Percentiles rank a stretch among this genome's conserved stretches.
These are phyloP conservation scores for Eupithecia subumbrata DNA, from an alignment of 2,888 invertebrate species.

Conservation along the genomic window DNA sequence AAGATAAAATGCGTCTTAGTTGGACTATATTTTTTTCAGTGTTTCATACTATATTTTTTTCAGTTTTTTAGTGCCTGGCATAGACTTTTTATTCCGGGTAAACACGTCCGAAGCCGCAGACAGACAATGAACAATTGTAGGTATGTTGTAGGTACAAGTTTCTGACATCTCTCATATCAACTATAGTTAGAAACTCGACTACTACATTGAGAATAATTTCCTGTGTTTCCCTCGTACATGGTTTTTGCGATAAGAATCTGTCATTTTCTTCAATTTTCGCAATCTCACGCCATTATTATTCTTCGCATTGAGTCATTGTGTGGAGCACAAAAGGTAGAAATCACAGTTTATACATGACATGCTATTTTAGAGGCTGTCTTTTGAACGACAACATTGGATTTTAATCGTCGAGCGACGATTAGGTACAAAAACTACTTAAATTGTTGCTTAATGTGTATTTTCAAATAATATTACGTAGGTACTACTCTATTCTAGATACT, in stretches of 20 bases:
- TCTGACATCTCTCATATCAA: too few species aligned
- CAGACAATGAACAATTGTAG: not conserved
- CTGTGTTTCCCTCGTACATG: constrained; percentile 18
- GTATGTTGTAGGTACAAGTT: too few species aligned
- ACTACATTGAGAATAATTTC: constrained; percentile 15
- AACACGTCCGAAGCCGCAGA: not conserved
- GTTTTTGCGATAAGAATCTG: constrained; percentile 43
- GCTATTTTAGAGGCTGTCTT: not conserved
- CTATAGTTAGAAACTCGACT: not conserved
- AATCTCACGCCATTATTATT: constrained; percentile 36
- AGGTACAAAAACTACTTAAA: not conserved
- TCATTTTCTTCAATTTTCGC: constrained; percentile 42
- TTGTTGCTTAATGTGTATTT: not conserved
- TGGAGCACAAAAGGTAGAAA: constrained; percentile 33
- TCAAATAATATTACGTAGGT: too few species aligned
- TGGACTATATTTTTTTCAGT: too few species aligned
- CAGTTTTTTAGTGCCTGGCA: too few species aligned
- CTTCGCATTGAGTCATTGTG: constrained; percentile 26
- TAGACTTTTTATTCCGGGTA: not conserved
- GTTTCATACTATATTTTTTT: too few species aligned
- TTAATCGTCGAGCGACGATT: not conserved
- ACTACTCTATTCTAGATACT: too few species aligned
- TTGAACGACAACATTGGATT: not conserved
- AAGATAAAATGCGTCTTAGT: too few species aligned
- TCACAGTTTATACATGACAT: constrained; percentile 14